A percentile compares a stretch with the other conserved stretches of the same genome.
These are phyloP conservation scores for Paraplagusia blochii DNA, from an alignment of 2,113 vertebrate species.

Conservation along the genomic window DNA sequence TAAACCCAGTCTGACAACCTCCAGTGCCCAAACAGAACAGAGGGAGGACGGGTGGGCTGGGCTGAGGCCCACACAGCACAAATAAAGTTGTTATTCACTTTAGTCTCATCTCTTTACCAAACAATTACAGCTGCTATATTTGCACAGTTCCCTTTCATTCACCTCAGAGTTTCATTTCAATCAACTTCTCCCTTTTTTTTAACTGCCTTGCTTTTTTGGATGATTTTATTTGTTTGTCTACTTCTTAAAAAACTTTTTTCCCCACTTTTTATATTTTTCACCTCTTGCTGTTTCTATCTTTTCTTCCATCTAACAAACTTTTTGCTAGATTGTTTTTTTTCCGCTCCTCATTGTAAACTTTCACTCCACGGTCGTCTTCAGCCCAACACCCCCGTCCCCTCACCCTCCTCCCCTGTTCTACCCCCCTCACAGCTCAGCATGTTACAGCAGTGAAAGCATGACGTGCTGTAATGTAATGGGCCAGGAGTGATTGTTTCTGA, in stretches of 20 bases:
- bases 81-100: slow-evolving; percentile 73
- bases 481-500: slow-evolving; percentile 98
- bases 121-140: slow-evolving; percentile 1
- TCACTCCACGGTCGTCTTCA: slow-evolving; percentile 66
- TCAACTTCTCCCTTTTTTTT: no score
- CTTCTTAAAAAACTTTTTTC: no score
- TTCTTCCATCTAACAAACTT: slow-evolving; percentile 59
- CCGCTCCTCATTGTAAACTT: slow-evolving; percentile 81
- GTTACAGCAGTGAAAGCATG: slow-evolving; percentile 97
- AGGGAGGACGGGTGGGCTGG: slow-evolving; percentile 64
- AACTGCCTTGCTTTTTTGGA: no score
- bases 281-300: no score
- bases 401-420: slow-evolving; percentile 59
- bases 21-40: slow-evolving; percentile 73
- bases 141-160: background rate
- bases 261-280: no score
- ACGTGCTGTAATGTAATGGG: slow-evolving; percentile 99
- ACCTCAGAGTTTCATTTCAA: no score
- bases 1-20: slow-evolving; percentile 78
- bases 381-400: slow-evolving; percentile 73
- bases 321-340: slow-evolving; percentile 54
- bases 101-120: slow-evolving; percentile 22
- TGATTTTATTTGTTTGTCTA: no score
- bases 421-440: slow-evolving; percentile 82
- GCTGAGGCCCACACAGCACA: slow-evolving; percentile 54